phyloP scores from a whole-genome alignment of 2,888 invertebrate species.

The Rhamnusium bicolor region DNA sequence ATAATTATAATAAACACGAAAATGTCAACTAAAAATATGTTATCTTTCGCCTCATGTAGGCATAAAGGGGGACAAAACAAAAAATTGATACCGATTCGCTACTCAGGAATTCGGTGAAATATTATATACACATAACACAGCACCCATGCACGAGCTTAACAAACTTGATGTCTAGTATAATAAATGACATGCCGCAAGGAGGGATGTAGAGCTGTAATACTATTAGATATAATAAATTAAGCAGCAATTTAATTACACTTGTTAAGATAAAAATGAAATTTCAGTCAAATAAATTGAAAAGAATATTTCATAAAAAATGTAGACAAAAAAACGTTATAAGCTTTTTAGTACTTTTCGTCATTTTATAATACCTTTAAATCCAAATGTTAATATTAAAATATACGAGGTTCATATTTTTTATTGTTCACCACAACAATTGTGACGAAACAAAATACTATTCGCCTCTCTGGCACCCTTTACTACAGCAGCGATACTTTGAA shows the following conservation, averaged over 20 bases:
- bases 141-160: constrained; percentile 20
- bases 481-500: too few relatives aligned
- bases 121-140: constrained; percentile 17
- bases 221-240: constrained; percentile 28
- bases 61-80: not conserved
- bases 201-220: constrained; percentile 17
- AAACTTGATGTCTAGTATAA: constrained; percentile 34
- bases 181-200: constrained; percentile 26
- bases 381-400: too few relatives aligned
- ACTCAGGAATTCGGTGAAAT: constrained; percentile 20
- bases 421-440: too few relatives aligned
- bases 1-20: too few relatives aligned
- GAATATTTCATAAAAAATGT: constrained; percentile 1
- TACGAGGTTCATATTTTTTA: too few relatives aligned
- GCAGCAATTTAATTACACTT: constrained; percentile 28
- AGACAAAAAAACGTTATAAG: too few relatives aligned
- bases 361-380: too few relatives aligned
- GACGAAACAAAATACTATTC: too few relatives aligned
- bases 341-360: too few relatives aligned
- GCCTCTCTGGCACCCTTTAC: too few relatives aligned
- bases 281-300: constrained; percentile 14
- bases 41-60: not conserved
- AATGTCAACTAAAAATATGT: too few relatives aligned
- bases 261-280: constrained; percentile 21
- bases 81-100: constrained; percentile 14